Conservation (phyloP, 2,797 vertebrate species). For the Meriones psammophilus region DNA sequence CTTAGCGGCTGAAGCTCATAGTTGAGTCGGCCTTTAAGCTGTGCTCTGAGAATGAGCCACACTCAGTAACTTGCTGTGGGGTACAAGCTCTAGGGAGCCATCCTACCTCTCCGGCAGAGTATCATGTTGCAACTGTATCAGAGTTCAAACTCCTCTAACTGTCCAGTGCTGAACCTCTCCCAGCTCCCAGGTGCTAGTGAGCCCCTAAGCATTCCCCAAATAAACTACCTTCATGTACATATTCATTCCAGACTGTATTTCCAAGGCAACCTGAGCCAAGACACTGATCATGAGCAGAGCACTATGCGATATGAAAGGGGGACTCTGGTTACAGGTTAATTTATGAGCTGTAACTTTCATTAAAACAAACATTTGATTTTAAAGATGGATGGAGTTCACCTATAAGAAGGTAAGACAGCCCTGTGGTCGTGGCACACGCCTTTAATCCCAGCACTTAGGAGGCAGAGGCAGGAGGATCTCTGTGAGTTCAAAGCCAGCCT, state of each 20-base stretch:
- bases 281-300: background rate
- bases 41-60: background rate
- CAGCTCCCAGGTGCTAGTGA: background rate
- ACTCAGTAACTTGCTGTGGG: too few species aligned
- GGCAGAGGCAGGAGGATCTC: background rate
- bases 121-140: fast-evolving
- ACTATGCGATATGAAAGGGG: background rate
- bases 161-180: background rate
- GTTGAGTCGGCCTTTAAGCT: background rate
- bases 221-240: background rate
- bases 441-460: background rate
- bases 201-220: background rate
- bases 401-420: background rate
- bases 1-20: background rate
- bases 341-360: background rate
- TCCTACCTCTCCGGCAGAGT: background rate
- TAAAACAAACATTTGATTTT: slow-evolving; percentile 36
- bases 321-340: background rate
- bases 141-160: background rate
- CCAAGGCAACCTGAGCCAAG: background rate
- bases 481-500: background rate
- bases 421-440: background rate
- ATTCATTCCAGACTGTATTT: background rate
- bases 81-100: background rate
- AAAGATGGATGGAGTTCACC: background rate